Base-by-base conservation (phyloP, 2,113 vertebrate species). In the Gymnocephalus cernua region DNA sequence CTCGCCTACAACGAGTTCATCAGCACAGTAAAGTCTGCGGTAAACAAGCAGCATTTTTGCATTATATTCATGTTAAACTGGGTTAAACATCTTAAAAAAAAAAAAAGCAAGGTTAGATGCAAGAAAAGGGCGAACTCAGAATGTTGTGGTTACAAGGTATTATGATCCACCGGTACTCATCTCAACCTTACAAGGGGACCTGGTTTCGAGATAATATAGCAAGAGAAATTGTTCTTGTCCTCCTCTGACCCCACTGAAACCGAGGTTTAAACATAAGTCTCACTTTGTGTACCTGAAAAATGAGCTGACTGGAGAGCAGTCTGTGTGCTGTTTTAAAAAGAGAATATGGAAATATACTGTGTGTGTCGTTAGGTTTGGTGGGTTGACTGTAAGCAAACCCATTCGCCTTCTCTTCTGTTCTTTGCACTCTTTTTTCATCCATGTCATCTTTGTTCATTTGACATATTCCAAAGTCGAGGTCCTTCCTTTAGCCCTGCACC, bases 261-360 rank as follows among this genome's bases (percentile, higher is more conserved):
- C 5, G 6, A 61, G n/a, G 51, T 74, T 78, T 67, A 53, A 69
- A 44, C 64, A 74, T 32, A 67, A 68, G 51, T 71, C 61, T 78
- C 54, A 58, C 48, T 48, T 38, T 73, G 29, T 70, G 29, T 80
- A 84, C 62, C 80, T 79, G 67, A 65, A 79, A 78, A 38, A 45
- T 47, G 23, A 85, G 50, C 75, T 72, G 78, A 44, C 45, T 47
- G 51, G 38, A 74, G 44, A 69, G 64, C 51, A 14, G 48, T 70
- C 38, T 72, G 74, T 89, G 77, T 70, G 38, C 61, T 53, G 21
- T 82, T 58, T 67, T 35, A 45, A 54, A 76, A 25, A 77, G 35
- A 6, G 21, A 61, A 16, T 5, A 50, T 68, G 62, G 71, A 78
- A 83, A 82, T 35, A 12, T 25, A 44, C 61, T 6, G 23, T 47